Conservation (phyloP, 1,140 invertebrate species). For the Drosophila paulistorum region DNA sequence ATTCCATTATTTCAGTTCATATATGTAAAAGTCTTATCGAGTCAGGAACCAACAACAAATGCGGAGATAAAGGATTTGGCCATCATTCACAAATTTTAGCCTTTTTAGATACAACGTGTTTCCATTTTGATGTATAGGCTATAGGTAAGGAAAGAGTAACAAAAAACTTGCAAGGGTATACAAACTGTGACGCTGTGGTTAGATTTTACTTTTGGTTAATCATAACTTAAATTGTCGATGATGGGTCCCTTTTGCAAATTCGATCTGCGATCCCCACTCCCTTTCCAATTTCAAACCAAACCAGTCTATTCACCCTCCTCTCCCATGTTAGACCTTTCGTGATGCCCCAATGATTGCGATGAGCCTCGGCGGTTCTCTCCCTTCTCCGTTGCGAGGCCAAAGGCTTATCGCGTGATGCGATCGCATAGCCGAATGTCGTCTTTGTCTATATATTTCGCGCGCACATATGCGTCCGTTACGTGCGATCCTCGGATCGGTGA, state of each 20-base stretch:
- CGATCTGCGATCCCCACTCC: neutral
- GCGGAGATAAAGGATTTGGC: no score
- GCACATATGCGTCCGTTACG: slow-evolving; percentile 50
- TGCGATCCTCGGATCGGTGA: slow-evolving; percentile 34
- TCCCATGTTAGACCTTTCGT: neutral
- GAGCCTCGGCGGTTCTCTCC: neutral
- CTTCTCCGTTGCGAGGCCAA: neutral
- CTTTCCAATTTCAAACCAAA: neutral
- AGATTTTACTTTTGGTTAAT: neutral
- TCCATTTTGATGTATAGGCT: no score
- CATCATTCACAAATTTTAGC: no score
- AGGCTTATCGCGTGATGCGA: slow-evolving; percentile 63
- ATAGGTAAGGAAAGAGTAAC: no score
- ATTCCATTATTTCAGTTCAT: no score
- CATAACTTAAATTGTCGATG: neutral
- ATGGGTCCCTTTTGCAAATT: neutral
- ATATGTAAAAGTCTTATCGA: no score
- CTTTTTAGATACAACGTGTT: no score
- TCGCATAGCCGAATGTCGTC: slow-evolving; percentile 65
- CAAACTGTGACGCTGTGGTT: no score
- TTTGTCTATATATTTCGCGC: slow-evolving; percentile 49
- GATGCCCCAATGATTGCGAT: slow-evolving; percentile 18
- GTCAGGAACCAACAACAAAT: no score
- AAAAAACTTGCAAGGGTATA: no score
- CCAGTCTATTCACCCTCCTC: neutral